A percentile compares a stretch with the other conserved stretches of the same genome.
These are phyloP conservation scores for Sympetrum striolatum DNA, from an alignment of 2,888 invertebrate species.

Conservation along the genomic window DNA sequence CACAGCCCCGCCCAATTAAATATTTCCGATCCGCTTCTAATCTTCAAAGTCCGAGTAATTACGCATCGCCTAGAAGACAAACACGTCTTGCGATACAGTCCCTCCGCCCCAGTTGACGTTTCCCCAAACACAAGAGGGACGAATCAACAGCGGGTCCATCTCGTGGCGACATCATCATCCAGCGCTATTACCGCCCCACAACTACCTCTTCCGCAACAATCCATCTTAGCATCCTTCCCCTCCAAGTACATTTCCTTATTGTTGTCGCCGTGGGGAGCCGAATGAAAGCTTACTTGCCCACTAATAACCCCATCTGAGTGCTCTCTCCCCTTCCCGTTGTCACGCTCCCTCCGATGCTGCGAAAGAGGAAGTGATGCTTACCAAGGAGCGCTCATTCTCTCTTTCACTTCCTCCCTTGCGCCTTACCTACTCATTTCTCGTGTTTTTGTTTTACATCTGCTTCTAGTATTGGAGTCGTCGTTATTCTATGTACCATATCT, in stretches of 20 bases:
- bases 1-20: too few species aligned
- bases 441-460: too few species aligned
- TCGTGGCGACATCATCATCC: not conserved
- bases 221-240: not conserved
- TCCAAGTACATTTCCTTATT: conserved; percentile 15
- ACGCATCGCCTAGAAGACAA: not conserved
- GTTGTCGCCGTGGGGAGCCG: conserved; percentile 4
- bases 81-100: not conserved
- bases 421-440: not conserved
- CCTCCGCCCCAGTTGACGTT: not conserved
- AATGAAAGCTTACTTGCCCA: not conserved
- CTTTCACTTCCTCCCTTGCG: not conserved
- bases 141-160: not conserved
- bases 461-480: too few species aligned
- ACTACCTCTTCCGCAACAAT: not conserved
- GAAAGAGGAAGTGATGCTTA: not conserved
- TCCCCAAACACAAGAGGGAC: not conserved
- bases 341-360: not conserved
- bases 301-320: not conserved
- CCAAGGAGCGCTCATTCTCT: not conserved
- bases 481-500: too few species aligned
- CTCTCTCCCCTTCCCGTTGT: not conserved
- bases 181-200: not conserved
- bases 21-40: too few species aligned
- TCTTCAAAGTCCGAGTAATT: too few species aligned